Evolutionary conservation across 2,888 invertebrate species (phyloP).

Genomic region (Apodemia duryi): DNA sequence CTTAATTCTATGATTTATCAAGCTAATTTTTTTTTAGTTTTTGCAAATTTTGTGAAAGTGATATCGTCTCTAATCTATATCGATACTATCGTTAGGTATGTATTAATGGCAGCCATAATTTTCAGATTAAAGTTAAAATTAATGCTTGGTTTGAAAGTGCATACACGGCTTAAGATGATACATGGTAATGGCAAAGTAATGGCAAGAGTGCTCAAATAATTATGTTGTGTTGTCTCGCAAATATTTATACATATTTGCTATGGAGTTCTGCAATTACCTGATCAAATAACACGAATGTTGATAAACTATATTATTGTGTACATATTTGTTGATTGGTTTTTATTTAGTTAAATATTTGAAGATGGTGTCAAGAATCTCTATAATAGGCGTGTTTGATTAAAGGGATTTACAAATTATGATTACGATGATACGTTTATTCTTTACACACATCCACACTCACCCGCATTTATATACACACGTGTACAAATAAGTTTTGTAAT

Average conservation of each 20-base stretch:
- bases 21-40: no score
- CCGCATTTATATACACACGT: not conserved
- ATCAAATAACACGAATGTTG: slow-evolving; percentile 18
- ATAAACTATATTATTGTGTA: slow-evolving; percentile 9
- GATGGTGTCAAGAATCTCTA: not conserved
- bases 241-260: slow-evolving; percentile 21
- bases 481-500: not conserved
- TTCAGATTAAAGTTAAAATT: no score
- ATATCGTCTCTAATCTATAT: no score
- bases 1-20: no score
- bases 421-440: no score
- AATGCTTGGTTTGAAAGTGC: slow-evolving; percentile 28
- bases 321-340: slow-evolving; percentile 7
- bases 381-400: no score
- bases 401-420: no score
- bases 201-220: slow-evolving; percentile 28
- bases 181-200: slow-evolving; percentile 21
- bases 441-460: not conserved
- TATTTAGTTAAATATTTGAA: slow-evolving; percentile 1
- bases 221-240: slow-evolving; percentile 37
- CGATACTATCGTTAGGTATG: no score
- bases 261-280: slow-evolving; percentile 22
- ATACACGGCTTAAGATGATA: slow-evolving; percentile 30
- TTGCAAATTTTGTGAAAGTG: no score
- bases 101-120: no score